These are phyloP conservation scores for Nasonia longicornis DNA, from an alignment of 1,140 invertebrate genomes.

Conservation along the genomic window DNA sequence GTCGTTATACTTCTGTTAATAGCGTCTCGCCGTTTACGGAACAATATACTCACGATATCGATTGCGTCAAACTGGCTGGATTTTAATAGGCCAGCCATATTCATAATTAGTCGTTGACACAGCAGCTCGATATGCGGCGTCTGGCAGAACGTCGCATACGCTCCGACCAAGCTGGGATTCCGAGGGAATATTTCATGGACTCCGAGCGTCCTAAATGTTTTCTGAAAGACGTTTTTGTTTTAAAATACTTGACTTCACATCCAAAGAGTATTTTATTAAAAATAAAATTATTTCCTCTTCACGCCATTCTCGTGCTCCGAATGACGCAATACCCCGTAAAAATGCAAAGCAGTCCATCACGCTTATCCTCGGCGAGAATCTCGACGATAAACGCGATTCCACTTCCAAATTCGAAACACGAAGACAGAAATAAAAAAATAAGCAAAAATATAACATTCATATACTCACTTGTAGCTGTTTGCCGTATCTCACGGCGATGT, in stretches of 20 bases:
- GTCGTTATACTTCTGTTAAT: neutral
- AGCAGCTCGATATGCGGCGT: slow-evolving; percentile 67
- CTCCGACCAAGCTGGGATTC: slow-evolving; percentile 48
- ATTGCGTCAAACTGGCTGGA: slow-evolving; percentile 52
- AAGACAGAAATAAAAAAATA: neutral
- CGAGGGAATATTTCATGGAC: slow-evolving; percentile 56
- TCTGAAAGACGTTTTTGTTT: slow-evolving; percentile 45
- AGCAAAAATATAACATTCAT: too few species aligned
- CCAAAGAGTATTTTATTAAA: too few species aligned
- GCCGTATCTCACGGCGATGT: slow-evolving; percentile 56
- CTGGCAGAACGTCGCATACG: slow-evolving; percentile 53
- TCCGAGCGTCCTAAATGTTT: slow-evolving; percentile 56
- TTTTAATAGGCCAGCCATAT: slow-evolving; percentile 55
- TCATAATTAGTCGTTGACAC: slow-evolving; percentile 70
- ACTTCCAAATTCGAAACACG: neutral
- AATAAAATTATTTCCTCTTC: neutral
- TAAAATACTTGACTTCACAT: neutral
- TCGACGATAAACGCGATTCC: neutral
- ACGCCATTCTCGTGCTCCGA: neutral
- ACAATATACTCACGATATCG: slow-evolving; percentile 32
- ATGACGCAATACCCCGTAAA: neutral
- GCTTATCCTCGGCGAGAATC: too few species aligned
- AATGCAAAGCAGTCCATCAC: neutral
- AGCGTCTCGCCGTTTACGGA: neutral
- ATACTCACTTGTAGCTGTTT: slow-evolving; percentile 58